Percentiles rank a stretch among this genome's conserved stretches.
Evolutionary conservation across 2,888 invertebrate species (phyloP).

Genomic region (Aporophyla lueneburgensis): DNA sequence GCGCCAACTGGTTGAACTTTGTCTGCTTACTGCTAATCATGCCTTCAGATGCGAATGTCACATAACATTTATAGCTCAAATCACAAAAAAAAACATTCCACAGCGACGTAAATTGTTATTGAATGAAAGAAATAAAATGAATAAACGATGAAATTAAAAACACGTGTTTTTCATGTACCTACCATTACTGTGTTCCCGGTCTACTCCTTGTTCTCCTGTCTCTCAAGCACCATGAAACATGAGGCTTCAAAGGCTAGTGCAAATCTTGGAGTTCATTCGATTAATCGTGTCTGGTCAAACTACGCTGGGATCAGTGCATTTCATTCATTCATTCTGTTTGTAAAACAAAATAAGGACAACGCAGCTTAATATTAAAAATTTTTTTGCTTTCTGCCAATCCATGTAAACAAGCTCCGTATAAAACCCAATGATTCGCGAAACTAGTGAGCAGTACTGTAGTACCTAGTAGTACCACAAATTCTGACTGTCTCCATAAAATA

Average conservation of each 20-base stretch:
- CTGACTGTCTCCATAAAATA: slow-evolving; percentile 36
- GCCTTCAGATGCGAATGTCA: too few relatives aligned
- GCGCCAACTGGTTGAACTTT: not conserved
- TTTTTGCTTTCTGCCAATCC: not conserved
- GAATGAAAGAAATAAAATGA: too few relatives aligned
- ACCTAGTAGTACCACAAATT: slow-evolving; percentile 22
- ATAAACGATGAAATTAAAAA: not conserved
- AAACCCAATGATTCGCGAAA: not conserved
- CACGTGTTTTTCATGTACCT: not conserved
- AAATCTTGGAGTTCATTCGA: too few relatives aligned
- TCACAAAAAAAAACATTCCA: not conserved
- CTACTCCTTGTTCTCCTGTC: too few relatives aligned
- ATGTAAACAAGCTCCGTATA: not conserved
- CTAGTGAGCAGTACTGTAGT: slow-evolving; percentile 1
- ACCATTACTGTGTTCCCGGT: too few relatives aligned
- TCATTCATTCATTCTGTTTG: too few relatives aligned
- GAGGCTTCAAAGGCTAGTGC: too few relatives aligned
- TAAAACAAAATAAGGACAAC: too few relatives aligned
- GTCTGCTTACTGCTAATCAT: not conserved
- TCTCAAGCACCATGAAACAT: too few relatives aligned
- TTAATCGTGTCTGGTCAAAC: too few relatives aligned
- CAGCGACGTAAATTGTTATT: not conserved
- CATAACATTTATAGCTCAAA: not conserved
- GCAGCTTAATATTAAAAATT: too few relatives aligned
- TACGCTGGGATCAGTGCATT: too few relatives aligned